Conservation (phyloP, 1,140 invertebrate genomes). For the Paracyclopina nana region DNA sequence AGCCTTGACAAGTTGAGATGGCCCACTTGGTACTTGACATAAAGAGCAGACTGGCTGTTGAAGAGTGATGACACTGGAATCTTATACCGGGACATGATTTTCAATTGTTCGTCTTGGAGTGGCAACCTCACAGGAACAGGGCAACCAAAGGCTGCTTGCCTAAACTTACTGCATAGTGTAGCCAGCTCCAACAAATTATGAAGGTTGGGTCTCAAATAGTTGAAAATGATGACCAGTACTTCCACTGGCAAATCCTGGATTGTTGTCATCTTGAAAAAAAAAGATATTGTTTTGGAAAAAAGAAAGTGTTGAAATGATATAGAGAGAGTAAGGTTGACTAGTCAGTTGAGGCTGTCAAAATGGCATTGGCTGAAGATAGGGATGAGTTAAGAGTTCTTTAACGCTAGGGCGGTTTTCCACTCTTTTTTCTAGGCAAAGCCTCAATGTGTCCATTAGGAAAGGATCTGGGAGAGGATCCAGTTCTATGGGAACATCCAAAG, state of each 20-base stretch:
- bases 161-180: not conserved
- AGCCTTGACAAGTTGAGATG: not conserved
- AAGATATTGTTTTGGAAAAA: no score
- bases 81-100: not conserved
- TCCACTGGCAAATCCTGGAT: not conserved
- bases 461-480: not conserved
- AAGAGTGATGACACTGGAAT: not conserved
- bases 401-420: not conserved
- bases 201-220: not conserved
- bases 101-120: not conserved
- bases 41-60: not conserved
- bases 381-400: not conserved
- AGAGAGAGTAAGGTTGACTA: no score
- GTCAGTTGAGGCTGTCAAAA: no score
- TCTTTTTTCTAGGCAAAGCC: not conserved
- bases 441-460: not conserved
- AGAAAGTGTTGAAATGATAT: no score
- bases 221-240: not conserved
- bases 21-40: not conserved
- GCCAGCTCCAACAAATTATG: not conserved
- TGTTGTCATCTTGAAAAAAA: no score
- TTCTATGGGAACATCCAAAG: not conserved
- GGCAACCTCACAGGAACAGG: not conserved
- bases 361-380: no score
- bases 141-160: not conserved